Evolutionary conservation across 2,797 vertebrate genomes (phyloP), one percentile per base, ranked within the genome.

Genomic region (Platalea minor): DNA sequence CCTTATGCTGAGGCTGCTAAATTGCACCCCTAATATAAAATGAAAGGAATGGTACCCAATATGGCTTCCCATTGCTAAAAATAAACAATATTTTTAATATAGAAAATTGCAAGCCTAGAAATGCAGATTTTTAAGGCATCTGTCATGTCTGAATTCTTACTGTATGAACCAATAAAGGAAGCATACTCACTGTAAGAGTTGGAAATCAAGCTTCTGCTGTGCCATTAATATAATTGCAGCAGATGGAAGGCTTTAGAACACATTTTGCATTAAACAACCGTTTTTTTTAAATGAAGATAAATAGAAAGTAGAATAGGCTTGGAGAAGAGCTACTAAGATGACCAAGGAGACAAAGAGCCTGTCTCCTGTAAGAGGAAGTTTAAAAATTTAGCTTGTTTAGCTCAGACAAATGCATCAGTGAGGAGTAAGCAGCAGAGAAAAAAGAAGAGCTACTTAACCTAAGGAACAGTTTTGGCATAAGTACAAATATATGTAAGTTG

Each of bases 101-200:
- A 75, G 23, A 56, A 84, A 56, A 13, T 16, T 46, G 6, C 11
- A 76, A 77, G 25, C 25, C 39, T 78, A 41, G 13, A 90, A 88
- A 78, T 65, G n/a, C 51, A 89, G 43, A 46, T 85, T 95, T 95
- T 91, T 83, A 84, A 89, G n/a, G 29, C 78, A 83, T 91, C 63
- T 95, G 59, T 74, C 70, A 29, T 39, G 35, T 63, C 51, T 85
- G 67, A 76, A 63, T 85, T 92, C 46, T 61, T 87, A 48, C 43
- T 73, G 11, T 59, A 51, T 28, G 28, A 78, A 73, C 13, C 10
- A 57, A 59, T 54, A 57, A 85, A 70, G 46, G 10, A 92, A 82
- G 17, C 9, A 85, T 77, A 19, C 20, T 69, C 46, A 29, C 24
- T 77, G 9, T 77, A 89, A 80, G 53, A 90, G 24, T 8, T 69